phyloP scores from a whole-genome alignment of 2,113 vertebrate species.

The Callaeas wilsoni region DNA sequence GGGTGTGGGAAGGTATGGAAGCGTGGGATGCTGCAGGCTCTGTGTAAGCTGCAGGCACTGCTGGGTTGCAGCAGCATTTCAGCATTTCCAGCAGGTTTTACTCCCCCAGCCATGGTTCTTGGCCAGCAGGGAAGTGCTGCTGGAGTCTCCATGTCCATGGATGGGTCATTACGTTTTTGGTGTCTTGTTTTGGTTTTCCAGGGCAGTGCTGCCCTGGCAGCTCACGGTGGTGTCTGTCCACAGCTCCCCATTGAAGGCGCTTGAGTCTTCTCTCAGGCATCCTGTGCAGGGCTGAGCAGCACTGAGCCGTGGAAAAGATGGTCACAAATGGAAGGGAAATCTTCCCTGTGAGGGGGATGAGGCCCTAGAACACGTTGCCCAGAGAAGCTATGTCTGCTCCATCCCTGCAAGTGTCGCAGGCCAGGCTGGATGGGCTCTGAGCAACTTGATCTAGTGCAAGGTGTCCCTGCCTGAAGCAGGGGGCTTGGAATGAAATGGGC shows the following conservation, averaged over 20 bases:
- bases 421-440: not conserved
- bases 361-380: not conserved
- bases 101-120: not conserved
- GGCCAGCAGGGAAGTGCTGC: not conserved
- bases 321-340: not conserved
- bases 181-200: not conserved
- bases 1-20: not conserved
- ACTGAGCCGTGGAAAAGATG: rapidly evolving
- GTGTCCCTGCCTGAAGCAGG: not conserved
- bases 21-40: not conserved
- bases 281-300: not conserved
- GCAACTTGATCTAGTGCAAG: not conserved
- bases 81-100: not conserved
- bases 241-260: not conserved
- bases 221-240: not conserved
- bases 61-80: not conserved
- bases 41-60: not conserved
- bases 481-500: not conserved
- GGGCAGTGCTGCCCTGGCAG: not conserved
- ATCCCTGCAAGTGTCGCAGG: not conserved
- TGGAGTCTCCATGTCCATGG: rapidly evolving
- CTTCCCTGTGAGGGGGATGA: not conserved
- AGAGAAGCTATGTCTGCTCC: not conserved
- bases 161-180: not conserved
- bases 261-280: not conserved